These are phyloP conservation scores for Pogonognathellus flavescens DNA, from an alignment of 1,140 invertebrate species.

Conservation along the genomic window DNA sequence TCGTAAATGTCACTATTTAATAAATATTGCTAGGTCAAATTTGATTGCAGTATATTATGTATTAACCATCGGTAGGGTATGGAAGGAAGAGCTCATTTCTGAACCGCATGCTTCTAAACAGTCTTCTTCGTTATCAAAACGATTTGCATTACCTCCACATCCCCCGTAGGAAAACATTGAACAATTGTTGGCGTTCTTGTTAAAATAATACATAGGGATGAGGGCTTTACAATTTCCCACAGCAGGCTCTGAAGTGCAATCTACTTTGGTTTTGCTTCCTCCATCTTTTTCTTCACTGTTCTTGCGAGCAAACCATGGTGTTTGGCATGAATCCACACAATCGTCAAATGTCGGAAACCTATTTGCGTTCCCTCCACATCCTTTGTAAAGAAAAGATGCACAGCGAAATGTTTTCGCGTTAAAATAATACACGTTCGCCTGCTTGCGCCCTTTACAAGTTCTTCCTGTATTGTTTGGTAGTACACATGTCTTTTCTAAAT, in stretches of 20 bases:
- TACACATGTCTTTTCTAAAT: background rate
- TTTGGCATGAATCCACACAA: conserved; percentile 40
- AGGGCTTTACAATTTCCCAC: conserved; percentile 27
- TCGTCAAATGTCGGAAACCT: conserved; percentile 8
- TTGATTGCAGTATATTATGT: no score
- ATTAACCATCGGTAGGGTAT: no score
- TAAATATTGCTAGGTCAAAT: no score
- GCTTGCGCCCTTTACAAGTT: background rate
- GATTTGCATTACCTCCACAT: conserved; percentile 43
- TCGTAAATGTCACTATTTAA: no score
- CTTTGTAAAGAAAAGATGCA: background rate
- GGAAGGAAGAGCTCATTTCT: background rate
- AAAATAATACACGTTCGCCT: background rate
- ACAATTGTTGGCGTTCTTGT: background rate
- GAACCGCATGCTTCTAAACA: background rate
- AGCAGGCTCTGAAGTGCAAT: background rate
- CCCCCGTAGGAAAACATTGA: conserved; percentile 27
- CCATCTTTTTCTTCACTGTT: background rate
- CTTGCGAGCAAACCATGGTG: background rate
- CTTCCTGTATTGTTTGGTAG: background rate
- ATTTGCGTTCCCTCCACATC: conserved; percentile 41
- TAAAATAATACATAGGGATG: conserved; percentile 35
- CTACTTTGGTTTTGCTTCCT: background rate
- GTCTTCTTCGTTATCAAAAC: conserved; percentile 13
- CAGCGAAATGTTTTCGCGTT: background rate